Evolutionary conservation across 2,113 vertebrate species (phyloP), one percentile per base, ranked within the genome.

Genomic region (Chaenocephalus aceratus): DNA sequence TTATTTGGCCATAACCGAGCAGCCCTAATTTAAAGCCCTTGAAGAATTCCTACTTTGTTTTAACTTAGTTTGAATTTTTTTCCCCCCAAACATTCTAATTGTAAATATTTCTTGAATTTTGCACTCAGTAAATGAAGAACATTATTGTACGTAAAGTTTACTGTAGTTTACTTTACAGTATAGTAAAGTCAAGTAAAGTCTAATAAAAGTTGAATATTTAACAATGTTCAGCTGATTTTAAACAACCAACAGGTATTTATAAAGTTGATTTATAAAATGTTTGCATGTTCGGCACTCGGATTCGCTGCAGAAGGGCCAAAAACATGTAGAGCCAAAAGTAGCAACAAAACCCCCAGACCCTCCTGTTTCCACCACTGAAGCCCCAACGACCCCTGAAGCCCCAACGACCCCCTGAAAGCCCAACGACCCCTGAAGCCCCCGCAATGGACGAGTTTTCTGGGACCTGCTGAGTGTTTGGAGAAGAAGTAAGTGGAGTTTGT

Each of bases 401-500:
- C 11, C 26, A 2, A 51, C 12, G n/a, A n/a, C n/a, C n/a, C n/a
- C n/a, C n/a, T n/a, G n/a, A n/a, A n/a, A n/a, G n/a, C n/a, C n/a
- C n/a, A n/a, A n/a, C n/a, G 6, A 11, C 51, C 26, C 46, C 49
- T 1, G 0, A n/a, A 10, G 1, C 3, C 1, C 21, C 49, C 1
- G 4, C 23, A 6, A 41, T 1, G 1, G 74, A 91, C 0, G 34
- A 49, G 1, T 82, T 74, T n/a, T n/a, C 44, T 89, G 63, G 85
- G 68, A 18, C 44, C 85, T 4, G 1, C 3, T 3, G 11, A 79
- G 65, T 91, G 90, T 77, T 41, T 83, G n/a, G 0, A 56, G 1
- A 58, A 76, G 34, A 71, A 14, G 90, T 87, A 67, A 10, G 75
- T 60, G 1, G 3, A 30, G 30, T 30, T 30, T 30, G 30, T 30